phyloP scores from a whole-genome alignment of 2,113 vertebrate species.

The Gambusia affinis region DNA sequence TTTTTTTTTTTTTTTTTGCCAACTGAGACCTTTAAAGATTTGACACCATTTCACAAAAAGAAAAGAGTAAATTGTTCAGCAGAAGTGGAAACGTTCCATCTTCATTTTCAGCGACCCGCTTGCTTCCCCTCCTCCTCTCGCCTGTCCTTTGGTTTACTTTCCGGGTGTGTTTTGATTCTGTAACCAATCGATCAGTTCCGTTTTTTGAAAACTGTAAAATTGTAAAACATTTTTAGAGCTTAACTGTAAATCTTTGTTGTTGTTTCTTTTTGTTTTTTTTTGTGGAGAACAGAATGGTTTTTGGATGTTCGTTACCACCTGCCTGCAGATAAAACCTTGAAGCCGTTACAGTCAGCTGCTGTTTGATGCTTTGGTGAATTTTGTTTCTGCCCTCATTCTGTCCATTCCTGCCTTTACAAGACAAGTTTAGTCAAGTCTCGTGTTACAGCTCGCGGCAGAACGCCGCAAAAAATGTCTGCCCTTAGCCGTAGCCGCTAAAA shows the following conservation, averaged over 20 bases:
- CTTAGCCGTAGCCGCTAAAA: not conserved
- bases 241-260: constrained; percentile 61
- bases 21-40: not conserved
- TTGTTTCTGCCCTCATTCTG: not conserved
- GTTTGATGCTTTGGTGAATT: constrained; percentile 12
- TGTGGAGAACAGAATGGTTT: constrained; percentile 35
- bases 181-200: constrained; percentile 34
- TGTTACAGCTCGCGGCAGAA: constrained; percentile 19
- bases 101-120: constrained; percentile 1
- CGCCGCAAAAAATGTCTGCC: not conserved
- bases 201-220: constrained; percentile 69
- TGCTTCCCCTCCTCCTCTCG: not conserved
- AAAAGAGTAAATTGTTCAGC: not conserved
- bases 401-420: not conserved
- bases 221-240: constrained; percentile 72
- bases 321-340: constrained; percentile 49
- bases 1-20: constrained; percentile 1
- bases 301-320: constrained; percentile 50
- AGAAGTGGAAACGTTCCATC: constrained; percentile 66
- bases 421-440: constrained; percentile 3
- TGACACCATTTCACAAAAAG: not conserved
- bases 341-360: constrained; percentile 51
- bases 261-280: constrained; percentile 1
- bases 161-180: constrained; percentile 19
- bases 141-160: not conserved